Evolutionary conservation across 2,113 vertebrate genomes (phyloP), one percentile per base, ranked within the genome.

Genomic region (Ploceus nigricollis): DNA sequence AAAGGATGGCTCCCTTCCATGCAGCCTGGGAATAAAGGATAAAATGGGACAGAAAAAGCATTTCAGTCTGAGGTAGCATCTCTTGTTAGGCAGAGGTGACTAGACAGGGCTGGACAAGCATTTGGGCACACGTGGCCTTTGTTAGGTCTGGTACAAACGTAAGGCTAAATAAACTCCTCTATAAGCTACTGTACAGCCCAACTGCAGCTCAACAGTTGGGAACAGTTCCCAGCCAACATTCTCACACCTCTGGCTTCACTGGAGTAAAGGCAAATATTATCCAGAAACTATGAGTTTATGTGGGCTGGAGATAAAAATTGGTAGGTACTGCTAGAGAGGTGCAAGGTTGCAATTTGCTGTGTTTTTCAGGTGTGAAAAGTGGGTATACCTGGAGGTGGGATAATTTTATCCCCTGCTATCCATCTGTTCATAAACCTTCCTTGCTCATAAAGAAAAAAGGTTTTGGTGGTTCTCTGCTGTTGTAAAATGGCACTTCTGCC

Each of bases 401-500:
- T 66, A 33, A 15, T 48, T 58, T n/a, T 25, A 56, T 28, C 31
- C 42, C 14, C n/a, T 33, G 37, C 50, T 72, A 0, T 23, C 20
- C 5, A 5, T 65, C 48, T 69, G n/a, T 61, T 22, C 50, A 7
- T 19, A 63, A 92, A 65, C 27, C 23, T 80, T 69, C 31, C 28
- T 88, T 54, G 56, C 40, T 88, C 3, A 0, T 8, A 56, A 82
- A 60, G 45, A 84, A 71, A 87, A 6, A 6, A 8, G 7, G 0
- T 53, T 83, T 48, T 40, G 56, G 31, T 81, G 70, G 3, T 77
- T 85, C 82, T 45, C 61, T 88, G 65, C 82, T 76, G 15, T 37
- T 73, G 63, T 84, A 48, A 95, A 95, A 89, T 96, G 95, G 89
- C 89, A 90, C 95, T 93, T 92, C 31, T 85, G 76, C 68, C 90